Base-by-base conservation (phyloP, 2,797 vertebrate species). In the Petrocephalus sullivani region DNA sequence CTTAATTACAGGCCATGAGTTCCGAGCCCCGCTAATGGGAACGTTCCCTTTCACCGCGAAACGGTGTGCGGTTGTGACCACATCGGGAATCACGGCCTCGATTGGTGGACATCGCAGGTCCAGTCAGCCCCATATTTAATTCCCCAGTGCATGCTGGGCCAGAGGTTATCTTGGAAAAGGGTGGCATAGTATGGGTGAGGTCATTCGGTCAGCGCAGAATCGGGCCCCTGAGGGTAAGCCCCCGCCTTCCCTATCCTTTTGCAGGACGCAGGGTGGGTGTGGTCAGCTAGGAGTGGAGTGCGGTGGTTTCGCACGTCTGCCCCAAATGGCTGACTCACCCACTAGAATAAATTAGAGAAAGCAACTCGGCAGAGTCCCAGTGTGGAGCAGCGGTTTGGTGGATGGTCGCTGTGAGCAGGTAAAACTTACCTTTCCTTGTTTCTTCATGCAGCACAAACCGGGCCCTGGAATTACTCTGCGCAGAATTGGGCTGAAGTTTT, bases 1-100 rank as follows among this genome's bases (percentile, higher is more conserved):
- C 46, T 71, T 85, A 88, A 88, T 88, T 88, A 75, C 83, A 71
- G 83, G 51, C 28, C 2, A 53, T 54, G 61, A 83, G 49, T 60
- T 86, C n/a, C 8, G 41, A 3, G 6, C 57, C 9, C 49, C 28
- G 81, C 28, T 23, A 57, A 49, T 37, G 8, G 9, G 87, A 64
- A 56, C 49, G 4, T 61, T 61, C 3, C 49, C 81, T 41, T 28
- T 41, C 58, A 19, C 58, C 41, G 19, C 37, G 1, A n/a, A 85
- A 88, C 23, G 60, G 60, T 23, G 46, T 23, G 46, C 16, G 87
- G 10, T 12, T 9, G n/a, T 49, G 16, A 21, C 81, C 16, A 3
- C 0, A 0, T 46, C 7, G 71, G 16, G 57, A 61, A 81, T 60
- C 56, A 33, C 5, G 3, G 10, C 41, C 21, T 8, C 57, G 3